Base-by-base conservation (phyloP, 2,888 invertebrate genomes). In the Apomyelois bistriatella region DNA sequence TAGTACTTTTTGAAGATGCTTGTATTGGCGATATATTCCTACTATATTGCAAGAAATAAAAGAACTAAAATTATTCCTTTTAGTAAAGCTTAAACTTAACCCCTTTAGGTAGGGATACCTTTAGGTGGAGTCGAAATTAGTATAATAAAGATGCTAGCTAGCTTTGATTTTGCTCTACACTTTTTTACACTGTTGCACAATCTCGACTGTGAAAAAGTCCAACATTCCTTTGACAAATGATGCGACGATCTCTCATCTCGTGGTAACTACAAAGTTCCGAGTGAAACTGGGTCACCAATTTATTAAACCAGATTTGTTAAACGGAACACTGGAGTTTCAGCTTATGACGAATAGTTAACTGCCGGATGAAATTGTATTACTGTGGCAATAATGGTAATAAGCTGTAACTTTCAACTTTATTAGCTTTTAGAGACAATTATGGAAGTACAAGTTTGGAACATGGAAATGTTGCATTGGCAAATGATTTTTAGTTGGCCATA, bases 231-330 rank as follows among this genome's bases (percentile, higher is more conserved):
- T 46, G 16, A 46, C 16, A 46, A 46, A 46, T 46, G 32, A 15
- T 12, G 32, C 46, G 15, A 32, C 46, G 10, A 46, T 46, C 46
- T 46, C 32, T 46, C 46, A 46, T 46, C 32, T 46, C 8, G 46
- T 30, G 46, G 46, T 46, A 46, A 16, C 46, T 46, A 32, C 32
- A 32, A 46, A 46, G 15, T 9, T 10, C 46, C 32, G n/a, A 32
- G 9, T 15, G 46, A 46, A 46, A 46, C 46, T 46, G 16, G 46
- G 46, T 46, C 46, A 32, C 32, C 30, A 46, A 46, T 46, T 46
- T 46, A 46, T 46, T 32, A 46, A 32, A 16, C 46, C 46, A 46
- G 46, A 46, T 46, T 46, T 32, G 46, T 46, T 46, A 16, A 15
- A 16, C 46, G 32, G 46, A 46, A 46, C 46, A 32, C 32, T 46